Conservation (phyloP, 1,140 invertebrate species). For the Drosophila biarmipes region DNA sequence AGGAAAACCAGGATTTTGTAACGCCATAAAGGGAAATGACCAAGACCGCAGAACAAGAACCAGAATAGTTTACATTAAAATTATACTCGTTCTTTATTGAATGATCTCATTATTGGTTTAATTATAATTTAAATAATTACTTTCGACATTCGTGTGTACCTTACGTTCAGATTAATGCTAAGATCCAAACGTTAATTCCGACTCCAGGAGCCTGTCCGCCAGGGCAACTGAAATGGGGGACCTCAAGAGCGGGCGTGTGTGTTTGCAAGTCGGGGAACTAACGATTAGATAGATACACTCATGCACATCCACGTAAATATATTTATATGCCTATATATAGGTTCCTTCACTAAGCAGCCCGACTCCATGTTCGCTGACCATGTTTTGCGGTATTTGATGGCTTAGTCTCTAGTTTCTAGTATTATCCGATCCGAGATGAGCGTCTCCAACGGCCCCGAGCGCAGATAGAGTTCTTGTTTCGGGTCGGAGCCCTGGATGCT, state of each 20-base stretch:
- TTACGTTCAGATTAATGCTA: slow-evolving; percentile 47
- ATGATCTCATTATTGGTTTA: slow-evolving; percentile 60
- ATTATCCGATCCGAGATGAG: slow-evolving; percentile 35
- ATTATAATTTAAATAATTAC: slow-evolving; percentile 51
- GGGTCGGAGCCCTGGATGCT: not conserved
- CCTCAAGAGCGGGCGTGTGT: slow-evolving; percentile 5
- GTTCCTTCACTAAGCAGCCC: slow-evolving; percentile 10
- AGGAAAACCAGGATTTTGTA: not conserved
- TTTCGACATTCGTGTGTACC: slow-evolving; percentile 47
- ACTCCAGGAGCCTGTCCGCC: slow-evolving; percentile 4
- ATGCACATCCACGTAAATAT: slow-evolving; percentile 33
- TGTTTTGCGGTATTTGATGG: slow-evolving; percentile 19
- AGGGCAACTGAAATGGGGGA: not conserved
- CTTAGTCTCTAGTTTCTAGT: slow-evolving; percentile 40
- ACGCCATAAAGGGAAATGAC: not conserved
- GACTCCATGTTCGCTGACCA: slow-evolving; percentile 1
- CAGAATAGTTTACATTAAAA: slow-evolving; percentile 47
- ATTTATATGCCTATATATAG: slow-evolving; percentile 14
- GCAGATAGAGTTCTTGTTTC: not conserved
- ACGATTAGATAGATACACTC: slow-evolving; percentile 40
- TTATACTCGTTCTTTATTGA: slow-evolving; percentile 76
- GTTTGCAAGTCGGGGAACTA: slow-evolving; percentile 20
- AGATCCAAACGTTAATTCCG: slow-evolving; percentile 39
- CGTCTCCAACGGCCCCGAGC: not conserved
- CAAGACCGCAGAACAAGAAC: not conserved